These are phyloP conservation scores for Gallinago paraguaiae DNA, from an alignment of 2,113 vertebrate species.

Conservation along the genomic window DNA sequence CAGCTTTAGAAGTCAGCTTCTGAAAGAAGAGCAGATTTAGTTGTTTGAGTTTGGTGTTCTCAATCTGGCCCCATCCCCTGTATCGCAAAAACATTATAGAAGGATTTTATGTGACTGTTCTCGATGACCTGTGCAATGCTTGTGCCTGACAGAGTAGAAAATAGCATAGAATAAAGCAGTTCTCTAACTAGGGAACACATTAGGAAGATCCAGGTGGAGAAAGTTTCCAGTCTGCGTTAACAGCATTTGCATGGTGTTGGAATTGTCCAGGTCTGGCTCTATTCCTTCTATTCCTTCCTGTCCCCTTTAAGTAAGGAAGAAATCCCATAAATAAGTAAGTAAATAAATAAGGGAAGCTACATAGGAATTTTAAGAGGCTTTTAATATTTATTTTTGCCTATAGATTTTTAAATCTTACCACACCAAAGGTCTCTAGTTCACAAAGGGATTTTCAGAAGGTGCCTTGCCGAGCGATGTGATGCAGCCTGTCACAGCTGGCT, in stretches of 20 bases:
- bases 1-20: neutral
- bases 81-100: fast-evolving
- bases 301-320: neutral
- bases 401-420: neutral
- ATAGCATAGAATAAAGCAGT: neutral
- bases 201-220: neutral
- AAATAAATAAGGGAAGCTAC: neutral
- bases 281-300: neutral
- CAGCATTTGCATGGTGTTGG: neutral
- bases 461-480: neutral
- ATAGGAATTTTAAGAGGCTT: neutral
- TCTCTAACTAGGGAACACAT: neutral
- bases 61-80: neutral
- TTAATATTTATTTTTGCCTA: neutral
- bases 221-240: neutral
- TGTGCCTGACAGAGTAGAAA: neutral
- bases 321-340: neutral
- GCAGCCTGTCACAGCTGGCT: neutral
- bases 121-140: neutral
- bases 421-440: neutral
- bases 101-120: neutral
- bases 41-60: neutral
- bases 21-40: neutral
- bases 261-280: neutral
- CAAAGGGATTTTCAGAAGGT: neutral